Conservation (phyloP, 2,113 vertebrate genomes). For the Xiphophorus hellerii region DNA sequence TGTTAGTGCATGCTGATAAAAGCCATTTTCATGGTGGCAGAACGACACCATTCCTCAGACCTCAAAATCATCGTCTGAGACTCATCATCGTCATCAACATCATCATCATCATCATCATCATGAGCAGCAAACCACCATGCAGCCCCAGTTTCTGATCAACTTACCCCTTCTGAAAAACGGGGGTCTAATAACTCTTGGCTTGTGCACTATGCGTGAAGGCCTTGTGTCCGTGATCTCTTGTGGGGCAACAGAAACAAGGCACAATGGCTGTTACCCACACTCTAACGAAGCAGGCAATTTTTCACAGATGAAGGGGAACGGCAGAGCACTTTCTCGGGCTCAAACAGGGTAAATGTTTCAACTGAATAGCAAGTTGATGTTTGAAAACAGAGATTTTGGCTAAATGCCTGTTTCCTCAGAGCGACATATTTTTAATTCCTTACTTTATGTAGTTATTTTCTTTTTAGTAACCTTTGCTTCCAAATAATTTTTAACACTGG, state of each 20-base stretch:
- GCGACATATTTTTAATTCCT: background rate
- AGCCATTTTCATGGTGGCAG: conserved; percentile 55
- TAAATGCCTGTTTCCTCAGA: background rate
- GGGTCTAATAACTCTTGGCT: conserved; percentile 75
- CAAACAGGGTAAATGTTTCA: background rate
- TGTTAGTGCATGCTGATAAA: conserved; percentile 61
- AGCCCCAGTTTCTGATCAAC: conserved; percentile 65
- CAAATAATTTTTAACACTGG: background rate
- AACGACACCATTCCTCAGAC: conserved; percentile 64
- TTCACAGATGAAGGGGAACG: conserved; percentile 42
- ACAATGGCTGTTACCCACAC: conserved; percentile 66
- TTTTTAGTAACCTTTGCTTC: background rate
- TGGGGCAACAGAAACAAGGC: conserved; percentile 77
- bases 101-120: conserved; percentile 58
- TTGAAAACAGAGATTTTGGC: background rate
- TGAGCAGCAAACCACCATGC: conserved; percentile 76
- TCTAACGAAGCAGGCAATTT: conserved; percentile 33
- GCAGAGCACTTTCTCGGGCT: background rate
- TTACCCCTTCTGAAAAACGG: conserved; percentile 80
- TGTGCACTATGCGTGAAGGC: conserved; percentile 69
- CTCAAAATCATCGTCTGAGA: conserved; percentile 50
- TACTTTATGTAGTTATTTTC: background rate
- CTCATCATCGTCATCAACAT: conserved; percentile 29
- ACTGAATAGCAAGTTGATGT: background rate
- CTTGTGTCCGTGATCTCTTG: conserved; percentile 79